Base-by-base conservation (phyloP, 2,888 invertebrate genomes). In the Tuta absoluta region DNA sequence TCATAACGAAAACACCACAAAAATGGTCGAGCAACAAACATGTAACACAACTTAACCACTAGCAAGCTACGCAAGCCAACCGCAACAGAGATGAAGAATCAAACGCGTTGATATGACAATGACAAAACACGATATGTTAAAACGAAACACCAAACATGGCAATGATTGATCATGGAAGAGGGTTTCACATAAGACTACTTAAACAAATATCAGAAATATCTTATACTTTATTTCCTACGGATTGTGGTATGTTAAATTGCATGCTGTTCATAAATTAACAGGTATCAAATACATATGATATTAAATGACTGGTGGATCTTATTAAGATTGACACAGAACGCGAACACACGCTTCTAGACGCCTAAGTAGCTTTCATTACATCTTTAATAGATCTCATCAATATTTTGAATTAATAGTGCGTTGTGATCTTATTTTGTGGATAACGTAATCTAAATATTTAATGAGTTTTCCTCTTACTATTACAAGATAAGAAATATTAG, bases 1-100 rank as follows among this genome's bases (percentile, higher is more conserved):
- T n/a, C 45, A 45, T n/a, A 45, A n/a, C 17, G 17, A 45, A 17
- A n/a, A 45, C 45, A 45, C n/a, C 24, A 70, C 64, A 41, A 45
- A 63, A 41, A 56, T 24, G 21, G n/a, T 17, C 56, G 59, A 64
- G 59, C 63, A 68, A 63, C 63, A 51, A 59, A 53, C 49, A 56
- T 33, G 12, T 19, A 56, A n/a, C n/a, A n/a, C n/a, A n/a, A n/a
- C n/a, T n/a, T n/a, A n/a, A 53, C 53, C 28, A 17, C 69, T 68
- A 68, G 63, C 66, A 72, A 74, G 74, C 71, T 41, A 57, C 64
- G 74, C 68, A 53, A 64, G 67, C 58, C 65, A 68, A 69, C 67
- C 58, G 63, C 24, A 23, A 24, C 53, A 24, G n/a, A n/a, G 56
- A 56, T 28, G 33, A 56, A 33, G 33, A 33, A 33, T 33, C 56